Base-by-base conservation (phyloP, 2,888 invertebrate genomes). In the Lathronympha strigana region DNA sequence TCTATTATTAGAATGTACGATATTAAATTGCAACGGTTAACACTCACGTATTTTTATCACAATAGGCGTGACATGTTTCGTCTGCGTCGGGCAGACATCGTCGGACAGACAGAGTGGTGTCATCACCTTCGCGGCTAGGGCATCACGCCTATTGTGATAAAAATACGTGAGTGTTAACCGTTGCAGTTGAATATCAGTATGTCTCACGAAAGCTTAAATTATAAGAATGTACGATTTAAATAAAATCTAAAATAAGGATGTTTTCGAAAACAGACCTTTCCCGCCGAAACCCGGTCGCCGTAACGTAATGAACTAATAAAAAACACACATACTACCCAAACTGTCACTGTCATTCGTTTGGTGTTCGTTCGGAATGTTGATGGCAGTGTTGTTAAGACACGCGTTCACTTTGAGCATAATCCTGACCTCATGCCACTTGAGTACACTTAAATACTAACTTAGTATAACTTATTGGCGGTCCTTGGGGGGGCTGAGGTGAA, bases 401-500 rank as follows among this genome's bases (percentile, higher is more conserved):
- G 71, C 28, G n/a, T 69, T 80, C 87, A 84, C 86, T 87, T 86
- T 86, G 87, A 87, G 82, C 85, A 85, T 80, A 82, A 82, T 80
- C 79, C 73, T 81, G 84, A 81, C 78, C 69, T 69, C 55, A 64
- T 47, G 51, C 47, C 50, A 28, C 9, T 33, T 13, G 6, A 75
- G 67, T 88, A 88, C 81, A 81, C 90, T 90, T 90, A 90, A 68
- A 79, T 69, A 68, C 84, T 89, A 89, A 68, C 72, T 81, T 81
- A 82, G 78, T 75, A 79, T 75, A 71, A 70, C 74, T 21, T 43
- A 47, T 23, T 21, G 19, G 8, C 8, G 43, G 33, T 4, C 15
- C 15, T 15, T 6, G 15, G 38, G 33, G 33, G 11, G 33, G 13
- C 11, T 28, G 28, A 28, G 28, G 8, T 36, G 36, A 9, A 36